Conservation (phyloP, 1,140 invertebrate genomes). For the Halyomorpha halys region DNA sequence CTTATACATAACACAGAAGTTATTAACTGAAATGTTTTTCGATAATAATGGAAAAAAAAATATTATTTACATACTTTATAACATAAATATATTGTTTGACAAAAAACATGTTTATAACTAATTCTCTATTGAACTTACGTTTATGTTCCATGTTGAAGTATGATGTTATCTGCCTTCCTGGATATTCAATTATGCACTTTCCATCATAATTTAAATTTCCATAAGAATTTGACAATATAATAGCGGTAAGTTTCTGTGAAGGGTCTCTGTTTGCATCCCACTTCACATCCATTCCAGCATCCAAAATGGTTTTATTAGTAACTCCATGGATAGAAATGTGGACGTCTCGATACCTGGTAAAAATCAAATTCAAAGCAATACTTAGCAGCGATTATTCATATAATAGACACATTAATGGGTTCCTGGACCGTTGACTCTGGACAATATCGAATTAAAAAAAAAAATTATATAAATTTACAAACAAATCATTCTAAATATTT, state of each 20-base stretch:
- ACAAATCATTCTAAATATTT: no score
- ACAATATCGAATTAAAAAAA: no score
- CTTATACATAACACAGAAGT: no score
- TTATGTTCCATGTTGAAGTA: conserved; percentile 14
- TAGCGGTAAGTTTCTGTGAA: conserved; percentile 49
- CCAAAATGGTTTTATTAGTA: conserved; percentile 46
- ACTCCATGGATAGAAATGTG: conserved; percentile 49
- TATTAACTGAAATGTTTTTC: no score
- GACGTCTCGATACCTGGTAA: conserved; percentile 56
- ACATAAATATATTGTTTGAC: no score
- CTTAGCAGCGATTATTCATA: no score
- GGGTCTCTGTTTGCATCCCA: conserved; percentile 76
- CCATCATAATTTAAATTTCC: conserved; percentile 48
- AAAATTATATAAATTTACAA: no score
- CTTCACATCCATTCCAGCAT: conserved; percentile 55
- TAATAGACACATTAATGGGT: no score
- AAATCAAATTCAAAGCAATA: conserved; percentile 11
- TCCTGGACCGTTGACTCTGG: no score
- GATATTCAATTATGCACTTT: conserved; percentile 54
- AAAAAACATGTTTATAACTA: background rate
- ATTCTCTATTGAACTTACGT: conserved; percentile 9
- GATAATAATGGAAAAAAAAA: no score
- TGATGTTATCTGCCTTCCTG: conserved; percentile 52
- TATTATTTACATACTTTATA: no score
- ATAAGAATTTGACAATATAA: conserved; percentile 40